Base-by-base conservation (phyloP, 1,140 invertebrate genomes). In the Paralvinella palmiformis region DNA sequence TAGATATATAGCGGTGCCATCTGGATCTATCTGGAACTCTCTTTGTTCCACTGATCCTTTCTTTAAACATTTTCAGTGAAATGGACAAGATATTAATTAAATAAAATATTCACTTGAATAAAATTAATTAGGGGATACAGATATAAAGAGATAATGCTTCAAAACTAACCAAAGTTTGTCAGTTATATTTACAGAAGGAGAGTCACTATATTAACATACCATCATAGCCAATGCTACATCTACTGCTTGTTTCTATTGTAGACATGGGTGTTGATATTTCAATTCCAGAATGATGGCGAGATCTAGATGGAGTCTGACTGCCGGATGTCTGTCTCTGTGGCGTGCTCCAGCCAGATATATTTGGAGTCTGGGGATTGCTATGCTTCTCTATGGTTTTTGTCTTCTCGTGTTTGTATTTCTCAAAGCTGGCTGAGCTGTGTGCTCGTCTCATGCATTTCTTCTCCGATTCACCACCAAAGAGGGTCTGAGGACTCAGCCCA, bases 391-490 rank as follows among this genome's bases (percentile, higher is more conserved):
- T 41, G 10, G 37, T 33, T 32, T 33, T 57, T 22, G 35, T 27
- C 41, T 45, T 37, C 1, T 60, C 58, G 1, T 32, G 20, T 5
- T 41, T 35, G 37, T 60, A 60, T 56, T 66, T 66, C 22, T 66
- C 64, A 53, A 66, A 66, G 45, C 50, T 66, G 45, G 32, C 44
- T 24, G 64, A 61, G 31, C 64, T 66, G 37, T 66, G 64, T 20
- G 52, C 59, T 29, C 59, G 45, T 35, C 62, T 66, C 27, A 66
- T 66, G 59, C 37, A 10, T 13, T 50, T 15, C 10, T n/a, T n/a
- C 31, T 60, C n/a, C 17, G 7, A 17, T 4, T n/a, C n/a, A 15
- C 20, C 4, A 35, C 20, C 15, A 27, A 53, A 4, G 44, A 22
- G 10, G 17, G 31, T 45, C 41, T 27, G 36, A 5, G 59, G 45